A percentile compares a stretch with the other conserved stretches of the same genome.
Evolutionary conservation across 2,888 invertebrate species (phyloP).

Genomic region (Lepetodrilus schrolli): DNA sequence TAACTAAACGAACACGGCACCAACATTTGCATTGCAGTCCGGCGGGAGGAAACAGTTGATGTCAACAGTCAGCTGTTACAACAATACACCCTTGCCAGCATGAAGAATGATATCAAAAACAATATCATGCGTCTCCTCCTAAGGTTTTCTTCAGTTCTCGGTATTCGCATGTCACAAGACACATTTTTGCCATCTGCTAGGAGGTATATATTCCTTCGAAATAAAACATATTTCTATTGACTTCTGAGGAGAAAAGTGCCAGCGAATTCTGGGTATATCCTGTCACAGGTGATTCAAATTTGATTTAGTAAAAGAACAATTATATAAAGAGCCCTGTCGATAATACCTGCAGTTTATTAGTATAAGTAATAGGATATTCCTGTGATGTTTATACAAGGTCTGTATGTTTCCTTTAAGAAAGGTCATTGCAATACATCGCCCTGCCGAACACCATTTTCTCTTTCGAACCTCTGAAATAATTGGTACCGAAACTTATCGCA

Average conservation of each 20-base stretch:
- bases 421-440: background rate
- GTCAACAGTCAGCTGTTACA: conserved; percentile 24
- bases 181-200: background rate
- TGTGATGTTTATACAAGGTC: background rate
- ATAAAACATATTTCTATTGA: too few relatives aligned
- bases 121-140: background rate
- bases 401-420: conserved; percentile 17
- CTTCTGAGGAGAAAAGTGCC: too few relatives aligned
- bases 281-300: background rate
- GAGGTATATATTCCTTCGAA: too few relatives aligned
- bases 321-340: background rate
- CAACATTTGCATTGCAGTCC: background rate
- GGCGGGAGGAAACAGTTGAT: conserved; percentile 5
- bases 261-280: too few relatives aligned
- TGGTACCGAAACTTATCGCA: conserved; percentile 9
- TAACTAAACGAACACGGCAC: background rate
- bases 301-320: conserved; percentile 6
- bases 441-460: background rate
- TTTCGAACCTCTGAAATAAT: background rate
- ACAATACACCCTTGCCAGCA: background rate
- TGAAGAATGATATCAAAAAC: conserved; percentile 1
- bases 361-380: conserved; percentile 14
- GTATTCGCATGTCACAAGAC: background rate
- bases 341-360: conserved; percentile 4
- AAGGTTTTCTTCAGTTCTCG: background rate